These are phyloP conservation scores for Blomia tropicalis DNA, from an alignment of 2,888 invertebrate genomes.

Conservation along the genomic window DNA sequence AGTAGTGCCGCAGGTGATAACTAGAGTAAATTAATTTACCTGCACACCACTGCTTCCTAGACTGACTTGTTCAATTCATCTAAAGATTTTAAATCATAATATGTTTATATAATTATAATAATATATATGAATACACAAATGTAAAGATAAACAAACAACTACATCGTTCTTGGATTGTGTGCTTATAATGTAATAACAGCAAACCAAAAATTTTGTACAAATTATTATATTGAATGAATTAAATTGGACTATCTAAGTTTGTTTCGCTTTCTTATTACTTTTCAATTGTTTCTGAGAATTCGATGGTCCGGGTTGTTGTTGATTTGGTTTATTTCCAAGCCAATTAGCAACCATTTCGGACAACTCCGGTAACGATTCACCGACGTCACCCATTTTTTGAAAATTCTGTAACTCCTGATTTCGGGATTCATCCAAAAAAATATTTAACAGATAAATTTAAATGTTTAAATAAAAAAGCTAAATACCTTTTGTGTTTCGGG, in stretches of 20 bases:
- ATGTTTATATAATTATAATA: not conserved
- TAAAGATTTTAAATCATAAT: not conserved
- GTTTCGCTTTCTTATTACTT: not conserved
- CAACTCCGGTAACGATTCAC: conserved; percentile 85
- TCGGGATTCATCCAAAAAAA: no score
- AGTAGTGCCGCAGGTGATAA: conserved; percentile 31
- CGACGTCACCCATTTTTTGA: conserved; percentile 50
- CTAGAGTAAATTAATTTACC: conserved; percentile 27
- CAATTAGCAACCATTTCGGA: conserved; percentile 67
- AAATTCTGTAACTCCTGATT: conserved; percentile 57
- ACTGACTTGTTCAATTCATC: conserved; percentile 14
- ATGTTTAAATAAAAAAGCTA: not conserved
- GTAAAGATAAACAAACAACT: not conserved
- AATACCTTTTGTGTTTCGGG: conserved; percentile 76
- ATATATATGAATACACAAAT: not conserved
- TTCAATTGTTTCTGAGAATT: not conserved
- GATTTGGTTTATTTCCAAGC: conserved; percentile 21
- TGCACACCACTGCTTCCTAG: conserved; percentile 31
- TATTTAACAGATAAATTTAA: no score
- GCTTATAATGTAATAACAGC: no score
- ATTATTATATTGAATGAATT: no score
- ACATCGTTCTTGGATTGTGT: no score
- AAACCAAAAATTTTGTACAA: no score
- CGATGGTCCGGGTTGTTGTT: not conserved
- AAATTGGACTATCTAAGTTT: no score